Base-by-base conservation (phyloP, 2,113 vertebrate genomes). In the Brachypodius melanocephalos region DNA sequence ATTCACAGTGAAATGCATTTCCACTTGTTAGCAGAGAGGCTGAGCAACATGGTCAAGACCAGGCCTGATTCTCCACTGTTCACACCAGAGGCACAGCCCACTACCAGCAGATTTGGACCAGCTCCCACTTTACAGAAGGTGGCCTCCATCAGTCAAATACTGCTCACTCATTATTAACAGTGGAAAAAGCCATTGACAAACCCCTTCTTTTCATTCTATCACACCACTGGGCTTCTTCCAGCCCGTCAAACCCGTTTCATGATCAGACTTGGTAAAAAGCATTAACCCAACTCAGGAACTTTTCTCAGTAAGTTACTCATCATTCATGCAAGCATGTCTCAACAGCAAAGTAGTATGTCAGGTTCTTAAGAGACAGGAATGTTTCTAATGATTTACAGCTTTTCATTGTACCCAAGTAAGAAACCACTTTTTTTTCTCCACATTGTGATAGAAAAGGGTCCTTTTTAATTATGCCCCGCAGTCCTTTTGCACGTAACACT, bases 241-340 rank as follows among this genome's bases (percentile, higher is more conserved):
- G 32, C 80, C 83, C 1, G 25, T 87, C 85, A 97, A 96, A 97
- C 78, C 57, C 93, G 93, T 79, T 92, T 89, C 90, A 91, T 84
- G 79, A 93, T 95, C 93, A 96, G 88, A 94, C 91, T 96, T 61
- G 43, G 76, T 94, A 96, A 93, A 80, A 91, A 80, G 91, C 74
- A 87, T 87, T 83, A 85, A 59, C 81, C 76, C 77, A 69, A 32
- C 80, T 75, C 89, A 61, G 78, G 58, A 77, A 85, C 83, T 92
- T 90, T 67, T 90, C 94, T 92, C 80, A 68, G 89, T 13, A 66
- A 90, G 90, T 89, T 95, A 82, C 66, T 95, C 72, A 85, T 93
- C 94, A 90, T 61, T 95, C 93, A 92, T 31, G 89, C 90, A 94
- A 95, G 73, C 90, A 62, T 95, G 91, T 78, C 91, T 91, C 84